phyloP scores from a whole-genome alignment of 2,888 invertebrate species.

The Scaptomyza polygonia region DNA sequence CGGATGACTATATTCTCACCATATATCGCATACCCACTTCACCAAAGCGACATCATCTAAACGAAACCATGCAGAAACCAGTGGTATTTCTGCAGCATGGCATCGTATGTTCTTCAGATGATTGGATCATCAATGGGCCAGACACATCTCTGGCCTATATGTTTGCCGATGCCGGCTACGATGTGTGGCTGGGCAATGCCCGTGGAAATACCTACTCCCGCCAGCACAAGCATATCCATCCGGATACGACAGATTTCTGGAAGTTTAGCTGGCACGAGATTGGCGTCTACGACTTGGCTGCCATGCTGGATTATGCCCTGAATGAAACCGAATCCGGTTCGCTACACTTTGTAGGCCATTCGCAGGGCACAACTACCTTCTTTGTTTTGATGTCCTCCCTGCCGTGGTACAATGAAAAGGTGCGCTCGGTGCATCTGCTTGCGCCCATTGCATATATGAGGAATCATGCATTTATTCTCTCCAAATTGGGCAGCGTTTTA shows the following conservation, averaged over 20 bases:
- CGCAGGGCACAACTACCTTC: slow-evolving; percentile 89
- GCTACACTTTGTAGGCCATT: slow-evolving; percentile 90
- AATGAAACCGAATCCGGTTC: slow-evolving; percentile 86
- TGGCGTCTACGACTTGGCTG: slow-evolving; percentile 90
- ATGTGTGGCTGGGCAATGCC: slow-evolving; percentile 93
- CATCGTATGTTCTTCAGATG: slow-evolving; percentile 89
- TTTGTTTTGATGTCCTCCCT: slow-evolving; percentile 89
- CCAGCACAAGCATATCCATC: slow-evolving; percentile 84
- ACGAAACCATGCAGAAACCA: slow-evolving; percentile 55
- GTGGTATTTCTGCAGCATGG: slow-evolving; percentile 89
- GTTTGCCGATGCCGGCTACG: slow-evolving; percentile 88
- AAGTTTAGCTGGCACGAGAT: slow-evolving; percentile 89
- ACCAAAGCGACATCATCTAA: slow-evolving; percentile 52
- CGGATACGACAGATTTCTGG: slow-evolving; percentile 87
- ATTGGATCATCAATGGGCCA: slow-evolving; percentile 90
- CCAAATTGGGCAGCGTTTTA: slow-evolving; percentile 84
- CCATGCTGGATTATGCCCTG: slow-evolving; percentile 90
- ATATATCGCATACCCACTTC: slow-evolving; percentile 82
- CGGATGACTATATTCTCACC: slow-evolving; percentile 81
- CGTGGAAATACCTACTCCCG: slow-evolving; percentile 88
- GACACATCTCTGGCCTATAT: slow-evolving; percentile 85
- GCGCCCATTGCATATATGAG: slow-evolving; percentile 89
- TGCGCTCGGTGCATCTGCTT: slow-evolving; percentile 88
- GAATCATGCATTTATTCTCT: slow-evolving; percentile 84
- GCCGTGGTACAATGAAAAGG: slow-evolving; percentile 88